Conservation (phyloP, 2,888 invertebrate genomes). For the Blastobasis adustella region DNA sequence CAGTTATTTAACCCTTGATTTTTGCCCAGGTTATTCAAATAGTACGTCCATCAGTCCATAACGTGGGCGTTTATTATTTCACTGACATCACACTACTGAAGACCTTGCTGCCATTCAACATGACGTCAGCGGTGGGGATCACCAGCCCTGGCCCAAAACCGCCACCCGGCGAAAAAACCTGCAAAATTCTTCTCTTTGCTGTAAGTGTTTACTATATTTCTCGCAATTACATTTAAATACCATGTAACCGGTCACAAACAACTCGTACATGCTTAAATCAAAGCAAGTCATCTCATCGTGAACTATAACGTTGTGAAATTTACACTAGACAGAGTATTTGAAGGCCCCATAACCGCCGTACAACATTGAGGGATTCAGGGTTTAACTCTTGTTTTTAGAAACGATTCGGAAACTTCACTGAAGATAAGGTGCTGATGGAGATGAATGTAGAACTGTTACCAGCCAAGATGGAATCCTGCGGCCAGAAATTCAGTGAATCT, state of each 20-base stretch:
- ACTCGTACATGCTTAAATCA: no score
- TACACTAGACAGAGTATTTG: no score
- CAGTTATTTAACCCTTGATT: background rate
- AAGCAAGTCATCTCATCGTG: no score
- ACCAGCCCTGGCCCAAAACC: conserved; percentile 17
- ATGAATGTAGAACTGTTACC: conserved; percentile 37
- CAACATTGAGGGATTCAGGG: no score
- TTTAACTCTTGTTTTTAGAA: conserved; percentile 20
- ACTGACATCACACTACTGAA: conserved; percentile 54
- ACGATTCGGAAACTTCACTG: conserved; percentile 26
- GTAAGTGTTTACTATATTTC: conserved; percentile 26
- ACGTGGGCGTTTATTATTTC: conserved; percentile 46
- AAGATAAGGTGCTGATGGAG: conserved; percentile 37
- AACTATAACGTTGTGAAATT: no score
- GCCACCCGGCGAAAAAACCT: conserved; percentile 29
- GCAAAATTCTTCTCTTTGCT: conserved; percentile 45
- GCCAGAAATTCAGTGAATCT: conserved; percentile 31
- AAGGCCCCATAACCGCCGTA: no score
- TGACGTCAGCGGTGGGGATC: conserved; percentile 31
- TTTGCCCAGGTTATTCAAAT: conserved; percentile 47
- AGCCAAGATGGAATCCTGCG: conserved; percentile 34
- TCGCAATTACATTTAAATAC: no score
- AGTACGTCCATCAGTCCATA: conserved; percentile 46
- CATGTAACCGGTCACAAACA: no score
- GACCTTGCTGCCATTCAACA: conserved; percentile 47